Conservation (phyloP, 2,113 vertebrate species). For the Corapipo altera region DNA sequence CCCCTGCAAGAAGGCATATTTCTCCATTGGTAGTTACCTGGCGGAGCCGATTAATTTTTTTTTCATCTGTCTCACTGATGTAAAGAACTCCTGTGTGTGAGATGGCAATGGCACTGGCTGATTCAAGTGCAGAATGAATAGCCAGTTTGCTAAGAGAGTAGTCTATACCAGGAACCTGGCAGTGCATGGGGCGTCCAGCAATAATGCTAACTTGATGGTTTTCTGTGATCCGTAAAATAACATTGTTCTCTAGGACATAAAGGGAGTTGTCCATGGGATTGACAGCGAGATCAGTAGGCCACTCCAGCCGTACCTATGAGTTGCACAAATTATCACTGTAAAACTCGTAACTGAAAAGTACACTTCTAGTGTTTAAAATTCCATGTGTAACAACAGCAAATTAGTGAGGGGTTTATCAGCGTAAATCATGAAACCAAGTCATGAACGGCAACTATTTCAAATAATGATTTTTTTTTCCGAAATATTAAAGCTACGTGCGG, state of each 20-base stretch:
- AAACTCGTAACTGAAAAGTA: conserved; percentile 52
- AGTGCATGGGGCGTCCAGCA: conserved; percentile 97
- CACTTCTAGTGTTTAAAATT: conserved; percentile 64
- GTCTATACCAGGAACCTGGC: conserved; percentile 98
- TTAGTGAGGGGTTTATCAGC: conserved; percentile 58
- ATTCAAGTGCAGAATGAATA: conserved; percentile 96
- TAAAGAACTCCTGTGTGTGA: conserved; percentile 96
- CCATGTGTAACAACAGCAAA: conserved; percentile 62
- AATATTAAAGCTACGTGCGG: conserved; percentile 52
- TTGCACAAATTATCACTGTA: conserved; percentile 61
- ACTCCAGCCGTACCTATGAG: conserved; percentile 93
- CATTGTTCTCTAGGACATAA: conserved; percentile 97
- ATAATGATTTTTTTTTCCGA: conserved; percentile 2
- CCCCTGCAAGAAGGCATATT: conserved; percentile 94
- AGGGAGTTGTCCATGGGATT: conserved; percentile 99
- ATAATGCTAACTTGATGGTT: conserved; percentile 99
- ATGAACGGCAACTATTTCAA: conserved; percentile 53
- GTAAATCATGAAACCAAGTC: conserved; percentile 46
- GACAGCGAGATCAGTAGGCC: conserved; percentile 97
- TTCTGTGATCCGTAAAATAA: conserved; percentile 97
- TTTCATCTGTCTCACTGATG: conserved; percentile 98
- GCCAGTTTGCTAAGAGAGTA: conserved; percentile 99
- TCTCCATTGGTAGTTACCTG: conserved; percentile 96
- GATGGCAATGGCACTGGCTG: conserved; percentile 94
- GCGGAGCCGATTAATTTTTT: conserved; percentile 95